Evolutionary conservation across 2,888 invertebrate genomes (phyloP).

Genomic region (Sabatieria punctata): DNA sequence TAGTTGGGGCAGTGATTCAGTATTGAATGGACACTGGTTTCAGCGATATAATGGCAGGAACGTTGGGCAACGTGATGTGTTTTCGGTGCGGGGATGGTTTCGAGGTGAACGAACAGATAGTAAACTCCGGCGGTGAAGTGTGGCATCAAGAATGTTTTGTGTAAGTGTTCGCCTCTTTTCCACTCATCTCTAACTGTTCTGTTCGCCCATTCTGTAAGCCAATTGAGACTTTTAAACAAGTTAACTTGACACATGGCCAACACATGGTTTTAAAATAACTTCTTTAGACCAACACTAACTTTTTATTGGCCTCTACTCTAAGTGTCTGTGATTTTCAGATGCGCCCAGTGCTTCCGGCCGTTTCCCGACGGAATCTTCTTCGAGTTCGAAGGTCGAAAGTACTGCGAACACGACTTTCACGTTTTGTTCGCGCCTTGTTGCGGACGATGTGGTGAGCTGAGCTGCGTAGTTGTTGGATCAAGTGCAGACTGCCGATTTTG

Average conservation of each 20-base stretch:
- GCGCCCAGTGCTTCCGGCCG: conserved; percentile 94
- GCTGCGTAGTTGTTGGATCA: not conserved
- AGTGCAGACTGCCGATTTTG: conserved; percentile 8
- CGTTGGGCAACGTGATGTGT: conserved; percentile 78
- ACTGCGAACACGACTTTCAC: conserved; percentile 97
- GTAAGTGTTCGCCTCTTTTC: conserved; percentile 42
- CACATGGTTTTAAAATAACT: conserved; percentile 3
- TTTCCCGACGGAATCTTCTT: conserved; percentile 95
- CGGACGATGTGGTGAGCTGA: conserved; percentile 50
- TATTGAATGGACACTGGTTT: no score
- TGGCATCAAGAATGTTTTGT: conserved; percentile 99
- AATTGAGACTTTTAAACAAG: not conserved
- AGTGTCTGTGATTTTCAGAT: conserved; percentile 43
- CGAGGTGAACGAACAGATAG: conserved; percentile 88
- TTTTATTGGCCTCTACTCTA: not conserved
- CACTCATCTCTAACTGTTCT: no score
- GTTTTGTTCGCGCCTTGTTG: conserved; percentile 84
- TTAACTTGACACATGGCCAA: not conserved
- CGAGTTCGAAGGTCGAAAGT: conserved; percentile 95
- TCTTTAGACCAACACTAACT: not conserved
- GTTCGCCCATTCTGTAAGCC: conserved; percentile 9
- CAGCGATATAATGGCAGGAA: conserved; percentile 7
- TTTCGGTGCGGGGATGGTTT: conserved; percentile 90
- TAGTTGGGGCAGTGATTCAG: no score
- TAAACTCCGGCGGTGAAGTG: conserved; percentile 91